phyloP scores from a whole-genome alignment of 2,797 vertebrate species.

The Sebastes vulpes region DNA sequence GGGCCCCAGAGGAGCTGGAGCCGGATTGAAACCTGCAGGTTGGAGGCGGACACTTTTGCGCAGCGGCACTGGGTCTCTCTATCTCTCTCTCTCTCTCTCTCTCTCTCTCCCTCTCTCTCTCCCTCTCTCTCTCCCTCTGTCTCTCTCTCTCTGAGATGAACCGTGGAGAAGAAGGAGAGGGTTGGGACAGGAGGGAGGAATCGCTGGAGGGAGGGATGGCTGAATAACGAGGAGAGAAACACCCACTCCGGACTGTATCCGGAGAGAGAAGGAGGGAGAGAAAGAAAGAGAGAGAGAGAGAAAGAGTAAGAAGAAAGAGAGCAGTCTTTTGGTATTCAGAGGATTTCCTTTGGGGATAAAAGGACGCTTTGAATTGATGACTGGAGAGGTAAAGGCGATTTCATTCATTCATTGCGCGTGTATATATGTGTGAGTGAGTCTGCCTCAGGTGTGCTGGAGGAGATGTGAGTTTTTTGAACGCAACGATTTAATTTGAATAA shows the following conservation, averaged over 20 bases:
- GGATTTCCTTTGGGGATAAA: slow-evolving; percentile 62
- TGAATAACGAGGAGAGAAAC: slow-evolving; percentile 80
- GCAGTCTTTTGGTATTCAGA: slow-evolving; percentile 44
- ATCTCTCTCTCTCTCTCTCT: background rate
- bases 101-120: background rate
- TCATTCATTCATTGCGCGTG: slow-evolving; percentile 55
- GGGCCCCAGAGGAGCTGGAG: slow-evolving; percentile 33
- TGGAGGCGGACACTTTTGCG: slow-evolving; percentile 48
- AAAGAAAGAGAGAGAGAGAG: slow-evolving; percentile 37
- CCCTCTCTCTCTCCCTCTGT: slow-evolving; percentile 17
- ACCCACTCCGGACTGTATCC: slow-evolving; percentile 78
- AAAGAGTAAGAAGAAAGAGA: slow-evolving; percentile 30
- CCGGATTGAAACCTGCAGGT: slow-evolving; percentile 40
- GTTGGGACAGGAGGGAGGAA: slow-evolving; percentile 74
- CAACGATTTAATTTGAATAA: slow-evolving; percentile 13
- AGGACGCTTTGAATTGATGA: slow-evolving; percentile 71
- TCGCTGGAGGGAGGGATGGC: slow-evolving; percentile 80
- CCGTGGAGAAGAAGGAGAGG: slow-evolving; percentile 48
- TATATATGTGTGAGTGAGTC: background rate
- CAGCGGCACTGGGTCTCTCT: slow-evolving; percentile 41
- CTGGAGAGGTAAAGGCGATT: slow-evolving; percentile 70
- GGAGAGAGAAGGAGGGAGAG: slow-evolving; percentile 65
- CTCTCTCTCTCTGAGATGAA: slow-evolving; percentile 33
- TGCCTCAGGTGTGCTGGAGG: slow-evolving; percentile 50
- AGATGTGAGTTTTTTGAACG: background rate